phyloP scores from a whole-genome alignment of 2,888 invertebrate genomes.

The Zygothrica quintamaculata region DNA sequence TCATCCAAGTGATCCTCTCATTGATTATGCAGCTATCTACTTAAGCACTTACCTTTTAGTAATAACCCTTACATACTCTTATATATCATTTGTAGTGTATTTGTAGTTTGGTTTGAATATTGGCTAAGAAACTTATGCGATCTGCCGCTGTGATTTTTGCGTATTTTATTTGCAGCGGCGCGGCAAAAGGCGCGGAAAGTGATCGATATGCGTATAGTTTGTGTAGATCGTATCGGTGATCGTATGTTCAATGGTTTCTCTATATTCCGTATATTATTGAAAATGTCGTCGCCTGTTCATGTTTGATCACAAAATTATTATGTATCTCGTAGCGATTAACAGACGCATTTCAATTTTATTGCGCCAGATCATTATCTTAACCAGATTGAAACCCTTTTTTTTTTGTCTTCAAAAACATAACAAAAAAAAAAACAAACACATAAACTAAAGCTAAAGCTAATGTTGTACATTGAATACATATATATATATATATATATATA shows the following conservation, averaged over 20 bases:
- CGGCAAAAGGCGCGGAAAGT: conserved; percentile 30
- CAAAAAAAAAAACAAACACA: conserved; percentile 17
- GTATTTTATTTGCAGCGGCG: conserved; percentile 50
- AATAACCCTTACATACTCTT: neutral
- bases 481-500: too few relatives aligned
- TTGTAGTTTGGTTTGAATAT: conserved; percentile 1
- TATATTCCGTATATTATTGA: conserved; percentile 9
- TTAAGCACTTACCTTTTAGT: too few relatives aligned
- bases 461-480: too few relatives aligned
- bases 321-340: conserved; percentile 78
- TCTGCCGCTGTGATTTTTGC: conserved; percentile 68
- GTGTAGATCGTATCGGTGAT: conserved; percentile 30
- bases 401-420: conserved; percentile 7
- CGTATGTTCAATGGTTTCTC: conserved; percentile 27
- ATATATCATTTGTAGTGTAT: conserved; percentile 12
- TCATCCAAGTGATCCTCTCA: too few relatives aligned
- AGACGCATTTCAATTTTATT: conserved; percentile 79
- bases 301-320: conserved; percentile 74
- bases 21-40: too few relatives aligned
- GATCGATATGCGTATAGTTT: conserved; percentile 69
- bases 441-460: conserved; percentile 29
- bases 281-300: conserved; percentile 42
- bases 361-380: conserved; percentile 72
- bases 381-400: conserved; percentile 50
- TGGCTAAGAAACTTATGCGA: conserved; percentile 9